A percentile compares a stretch with the other conserved stretches of the same genome.
These are phyloP conservation scores for Endomychus coccineus DNA, from an alignment of 2,888 invertebrate genomes.

Conservation along the genomic window DNA sequence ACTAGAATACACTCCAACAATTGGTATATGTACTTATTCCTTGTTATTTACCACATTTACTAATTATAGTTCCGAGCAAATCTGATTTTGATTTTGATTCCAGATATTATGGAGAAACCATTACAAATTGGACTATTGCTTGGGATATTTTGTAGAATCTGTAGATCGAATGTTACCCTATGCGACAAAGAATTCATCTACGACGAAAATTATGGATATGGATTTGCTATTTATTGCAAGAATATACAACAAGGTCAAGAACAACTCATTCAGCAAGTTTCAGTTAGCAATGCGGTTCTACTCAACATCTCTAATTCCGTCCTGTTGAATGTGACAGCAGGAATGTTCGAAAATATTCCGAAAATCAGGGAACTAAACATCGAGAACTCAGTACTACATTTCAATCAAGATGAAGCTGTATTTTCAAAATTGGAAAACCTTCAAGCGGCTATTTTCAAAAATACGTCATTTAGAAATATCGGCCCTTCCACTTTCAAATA, in stretches of 20 bases:
- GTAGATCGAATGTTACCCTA: too few relatives aligned
- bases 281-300: conserved; percentile 35
- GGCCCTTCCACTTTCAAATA: conserved; percentile 20
- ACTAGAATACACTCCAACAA: too few relatives aligned
- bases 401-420: conserved; percentile 19
- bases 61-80: too few relatives aligned
- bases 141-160: too few relatives aligned
- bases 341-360: conserved; percentile 31
- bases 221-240: conserved; percentile 36
- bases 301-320: conserved; percentile 33
- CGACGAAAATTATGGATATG: conserved; percentile 32
- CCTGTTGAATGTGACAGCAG: conserved; percentile 24
- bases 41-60: too few relatives aligned
- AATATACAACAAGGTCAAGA: conserved; percentile 22
- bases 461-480: conserved; percentile 26
- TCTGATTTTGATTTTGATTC: too few relatives aligned
- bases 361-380: conserved; percentile 32
- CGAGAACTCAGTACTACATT: conserved; percentile 26
- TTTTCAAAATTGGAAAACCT: conserved; percentile 21
- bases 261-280: conserved; percentile 30
- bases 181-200: conserved; percentile 37
- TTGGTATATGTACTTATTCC: too few relatives aligned
- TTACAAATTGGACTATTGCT: too few relatives aligned
- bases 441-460: conserved; percentile 25
- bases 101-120: too few relatives aligned